Evolutionary conservation across 1,140 invertebrate genomes (phyloP).

Genomic region (Drosophila ambigua): DNA sequence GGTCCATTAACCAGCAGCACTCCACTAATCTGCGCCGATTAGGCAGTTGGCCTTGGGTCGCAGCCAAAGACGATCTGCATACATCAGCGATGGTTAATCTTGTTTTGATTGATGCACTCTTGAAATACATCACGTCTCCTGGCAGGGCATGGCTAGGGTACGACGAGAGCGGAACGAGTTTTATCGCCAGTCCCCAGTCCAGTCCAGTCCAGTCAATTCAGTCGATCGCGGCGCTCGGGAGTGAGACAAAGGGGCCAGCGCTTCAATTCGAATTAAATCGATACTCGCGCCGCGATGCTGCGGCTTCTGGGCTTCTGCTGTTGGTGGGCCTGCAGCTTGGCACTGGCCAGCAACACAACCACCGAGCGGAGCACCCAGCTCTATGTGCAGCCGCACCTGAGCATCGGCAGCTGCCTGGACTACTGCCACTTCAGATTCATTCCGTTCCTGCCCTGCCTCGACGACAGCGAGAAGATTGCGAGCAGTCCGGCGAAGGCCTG

Average conservation of each 20-base stretch:
- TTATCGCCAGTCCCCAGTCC: slow-evolving; percentile 3
- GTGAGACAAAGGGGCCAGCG: slow-evolving; percentile 30
- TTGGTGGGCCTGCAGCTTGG: not conserved
- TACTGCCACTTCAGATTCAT: slow-evolving; percentile 38
- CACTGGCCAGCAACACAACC: no score
- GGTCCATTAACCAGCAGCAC: no score
- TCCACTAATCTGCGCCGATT: no score
- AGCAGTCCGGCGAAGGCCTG: slow-evolving; percentile 19
- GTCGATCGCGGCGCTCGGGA: slow-evolving; percentile 40
- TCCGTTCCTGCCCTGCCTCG: slow-evolving; percentile 29
- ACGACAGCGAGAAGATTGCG: slow-evolving; percentile 5
- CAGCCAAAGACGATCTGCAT: not conserved
- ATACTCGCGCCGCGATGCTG: slow-evolving; percentile 9
- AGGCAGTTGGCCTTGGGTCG: slow-evolving; percentile 8
- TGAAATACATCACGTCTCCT: no score
- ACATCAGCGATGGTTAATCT: no score
- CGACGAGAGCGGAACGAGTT: slow-evolving; percentile 23
- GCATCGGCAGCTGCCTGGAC: slow-evolving; percentile 21
- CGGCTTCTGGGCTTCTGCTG: slow-evolving; percentile 15
- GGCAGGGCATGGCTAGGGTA: slow-evolving; percentile 7
- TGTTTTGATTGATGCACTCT: no score
- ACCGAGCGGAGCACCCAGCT: slow-evolving; percentile 1
- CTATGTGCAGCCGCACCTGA: not conserved
- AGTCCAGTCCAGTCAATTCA: slow-evolving; percentile 13
- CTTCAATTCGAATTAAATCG: slow-evolving; percentile 6